Evolutionary conservation across 2,888 invertebrate species (phyloP), one percentile per base, ranked within the genome.

Genomic region (Dicyrtomina minuta): DNA sequence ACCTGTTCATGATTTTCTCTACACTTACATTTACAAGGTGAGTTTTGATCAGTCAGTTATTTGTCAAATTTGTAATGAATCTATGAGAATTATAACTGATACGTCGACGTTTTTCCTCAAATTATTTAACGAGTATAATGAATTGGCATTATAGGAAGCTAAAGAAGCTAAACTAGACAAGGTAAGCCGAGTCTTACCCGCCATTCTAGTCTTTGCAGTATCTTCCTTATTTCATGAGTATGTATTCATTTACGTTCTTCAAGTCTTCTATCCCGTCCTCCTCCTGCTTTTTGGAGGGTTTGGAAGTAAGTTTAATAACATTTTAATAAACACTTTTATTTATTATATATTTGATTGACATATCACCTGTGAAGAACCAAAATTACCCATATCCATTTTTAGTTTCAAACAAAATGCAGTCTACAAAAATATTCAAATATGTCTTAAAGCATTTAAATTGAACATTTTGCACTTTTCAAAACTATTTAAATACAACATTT

Each of bases 1-100:
- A 13, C 90, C 96, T 0, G 95, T 97, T 0, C 91, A 96, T 81
- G 92, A 93, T 77, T 97, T 95, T 94, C 85, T 97, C 0, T 91
- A 93, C 78, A 88, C 89, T 5, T 94, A 96, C 82, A 85, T 97
- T 69, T 72, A 72, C 51, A 62, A 67, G 56, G 72, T 72, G 44
- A 64, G 41, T 55, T 20, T 46, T 56, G 41, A n/a, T 13, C 44
- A 5, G 17, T 8, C 39, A 20, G n/a, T 24, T 22, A 33, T 12
- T n/a, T n/a, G n/a, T n/a, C n/a, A n/a, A n/a, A n/a, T n/a, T n/a
- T n/a, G n/a, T n/a, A n/a, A n/a, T n/a, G n/a, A n/a, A n/a, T n/a
- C n/a, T n/a, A n/a, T n/a, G n/a, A n/a, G n/a, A n/a, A n/a, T n/a
- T n/a, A n/a, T n/a, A n/a, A n/a, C n/a, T n/a, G n/a, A n/a, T n/a